These are phyloP conservation scores for Colistium nudipinnis DNA, from an alignment of 2,113 vertebrate genomes.

Conservation along the genomic window DNA sequence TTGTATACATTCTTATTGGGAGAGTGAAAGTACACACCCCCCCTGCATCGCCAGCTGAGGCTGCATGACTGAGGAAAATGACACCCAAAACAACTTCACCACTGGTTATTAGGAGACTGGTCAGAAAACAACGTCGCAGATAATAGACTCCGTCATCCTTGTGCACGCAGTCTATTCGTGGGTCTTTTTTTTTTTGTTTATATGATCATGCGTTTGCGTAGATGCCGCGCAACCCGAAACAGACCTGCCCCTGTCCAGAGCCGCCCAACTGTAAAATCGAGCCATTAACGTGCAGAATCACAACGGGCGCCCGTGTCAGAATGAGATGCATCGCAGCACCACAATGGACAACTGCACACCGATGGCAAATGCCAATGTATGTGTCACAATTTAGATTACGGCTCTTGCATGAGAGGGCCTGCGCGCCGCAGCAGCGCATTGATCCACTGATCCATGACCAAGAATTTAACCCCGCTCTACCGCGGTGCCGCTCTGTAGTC, in stretches of 20 bases:
- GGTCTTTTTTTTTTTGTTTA: neutral
- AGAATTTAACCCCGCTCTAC: slow-evolving; percentile 9
- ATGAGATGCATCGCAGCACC: slow-evolving; percentile 28
- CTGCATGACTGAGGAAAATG: slow-evolving; percentile 36
- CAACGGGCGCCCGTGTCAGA: slow-evolving; percentile 39
- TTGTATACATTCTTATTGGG: neutral
- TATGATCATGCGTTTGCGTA: neutral
- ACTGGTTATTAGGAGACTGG: slow-evolving; percentile 54
- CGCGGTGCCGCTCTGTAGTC: neutral
- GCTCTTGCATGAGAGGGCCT: slow-evolving; percentile 8
- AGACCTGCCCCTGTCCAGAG: slow-evolving; percentile 40
- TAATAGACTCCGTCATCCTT: slow-evolving; percentile 30
- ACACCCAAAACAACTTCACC: slow-evolving; percentile 56
- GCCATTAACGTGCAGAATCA: slow-evolving; percentile 43
- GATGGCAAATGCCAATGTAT: slow-evolving; percentile 38
- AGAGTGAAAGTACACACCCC: slow-evolving; percentile 4
- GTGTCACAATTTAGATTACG: slow-evolving; percentile 33
- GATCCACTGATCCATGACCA: slow-evolving; percentile 36
- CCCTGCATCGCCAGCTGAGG: slow-evolving; percentile 8
- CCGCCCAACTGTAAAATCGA: slow-evolving; percentile 62
- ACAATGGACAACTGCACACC: slow-evolving; percentile 26
- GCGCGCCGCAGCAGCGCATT: neutral
- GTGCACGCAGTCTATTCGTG: slow-evolving; percentile 14
- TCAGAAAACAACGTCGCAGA: slow-evolving; percentile 42
- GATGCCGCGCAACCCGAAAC: slow-evolving; percentile 24